Evolutionary conservation across 2,888 invertebrate genomes (phyloP), one percentile per base, ranked within the genome.

Genomic region (Conus canariensis): DNA sequence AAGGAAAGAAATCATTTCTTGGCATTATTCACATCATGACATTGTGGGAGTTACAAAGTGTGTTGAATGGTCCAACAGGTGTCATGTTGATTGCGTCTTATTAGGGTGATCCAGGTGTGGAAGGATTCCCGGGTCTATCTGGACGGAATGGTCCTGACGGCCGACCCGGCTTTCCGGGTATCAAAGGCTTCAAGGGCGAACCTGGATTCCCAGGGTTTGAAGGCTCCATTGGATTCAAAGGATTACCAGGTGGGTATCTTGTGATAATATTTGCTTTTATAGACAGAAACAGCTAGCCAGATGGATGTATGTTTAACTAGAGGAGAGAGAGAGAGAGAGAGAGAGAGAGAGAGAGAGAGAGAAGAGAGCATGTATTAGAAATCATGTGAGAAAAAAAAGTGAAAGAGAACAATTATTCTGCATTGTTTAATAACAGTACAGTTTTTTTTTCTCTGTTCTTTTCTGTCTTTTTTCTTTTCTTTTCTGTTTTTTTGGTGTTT

Each of bases 101-200:
- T 45, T 45, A 91, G 93, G 94, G 94, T 70, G 88, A 88, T 14
- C 56, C 87, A 82, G 95, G 95, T 82, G 91, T 93, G 10, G 95
- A 96, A 85, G 97, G 97, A 85, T 95, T 96, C 1, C 94, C 96
- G 56, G 97, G 97, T 60, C 97, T 90, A 9, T 90, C 92, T 58
- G 95, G 95, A 10, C 90, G 88, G 22, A 92, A 91, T 80, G 94
- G 93, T 14, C 74, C 64, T 0, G 85, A 94, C 97, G 98, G 92
- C 94, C 95, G 6, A 96, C 96, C 94, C 58, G 97, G 97, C 12
- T 6, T 67, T 6, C 19, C 25, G 45, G 90, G 93, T 45, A 45
- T 88, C 14, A 89, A 87, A 59, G 92, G 92, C 70, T 88, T 70
- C 74, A 91, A 88, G 64, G 92, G 92, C 30, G 90, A 89, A 60